Evolutionary conservation across 2,113 vertebrate species (phyloP).

Genomic region (human): DNA sequence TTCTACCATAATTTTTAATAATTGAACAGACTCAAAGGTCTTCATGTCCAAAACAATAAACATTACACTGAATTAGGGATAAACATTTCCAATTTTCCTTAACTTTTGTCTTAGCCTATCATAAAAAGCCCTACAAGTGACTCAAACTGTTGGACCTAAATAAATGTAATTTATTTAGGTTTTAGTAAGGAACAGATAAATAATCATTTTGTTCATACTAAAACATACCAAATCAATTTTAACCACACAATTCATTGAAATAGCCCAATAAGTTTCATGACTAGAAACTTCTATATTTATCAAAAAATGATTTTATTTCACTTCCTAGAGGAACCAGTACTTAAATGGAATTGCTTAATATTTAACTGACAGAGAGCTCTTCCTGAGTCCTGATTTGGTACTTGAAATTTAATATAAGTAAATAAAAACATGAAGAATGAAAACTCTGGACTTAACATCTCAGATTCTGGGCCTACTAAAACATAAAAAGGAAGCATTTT

Average conservation of each 20-base stretch:
- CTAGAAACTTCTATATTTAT: neutral
- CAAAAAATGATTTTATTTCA: neutral
- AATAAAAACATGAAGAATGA: neutral
- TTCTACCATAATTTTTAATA: neutral
- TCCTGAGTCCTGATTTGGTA: neutral
- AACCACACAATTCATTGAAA: neutral
- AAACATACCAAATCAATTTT: neutral
- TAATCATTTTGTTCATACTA: neutral
- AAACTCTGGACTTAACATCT: slow-evolving; percentile 79
- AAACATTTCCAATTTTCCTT: slow-evolving; percentile 22
- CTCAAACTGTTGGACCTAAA: neutral
- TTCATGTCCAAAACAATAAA: neutral
- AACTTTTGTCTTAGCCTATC: neutral
- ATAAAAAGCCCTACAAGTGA: neutral
- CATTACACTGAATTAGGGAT: neutral
- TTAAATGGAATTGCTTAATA: slow-evolving; percentile 11
- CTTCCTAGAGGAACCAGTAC: neutral
- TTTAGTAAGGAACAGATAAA: neutral
- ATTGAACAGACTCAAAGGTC: neutral
- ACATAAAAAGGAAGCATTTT: slow-evolving; percentile 66
- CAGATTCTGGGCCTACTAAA: slow-evolving; percentile 77
- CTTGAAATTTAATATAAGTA: neutral
- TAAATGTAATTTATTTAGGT: neutral
- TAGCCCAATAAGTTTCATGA: neutral
- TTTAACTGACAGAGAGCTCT: neutral